Base-by-base conservation (phyloP, 2,113 vertebrate genomes). In the Sinocyclocheilus anshuiensis region DNA sequence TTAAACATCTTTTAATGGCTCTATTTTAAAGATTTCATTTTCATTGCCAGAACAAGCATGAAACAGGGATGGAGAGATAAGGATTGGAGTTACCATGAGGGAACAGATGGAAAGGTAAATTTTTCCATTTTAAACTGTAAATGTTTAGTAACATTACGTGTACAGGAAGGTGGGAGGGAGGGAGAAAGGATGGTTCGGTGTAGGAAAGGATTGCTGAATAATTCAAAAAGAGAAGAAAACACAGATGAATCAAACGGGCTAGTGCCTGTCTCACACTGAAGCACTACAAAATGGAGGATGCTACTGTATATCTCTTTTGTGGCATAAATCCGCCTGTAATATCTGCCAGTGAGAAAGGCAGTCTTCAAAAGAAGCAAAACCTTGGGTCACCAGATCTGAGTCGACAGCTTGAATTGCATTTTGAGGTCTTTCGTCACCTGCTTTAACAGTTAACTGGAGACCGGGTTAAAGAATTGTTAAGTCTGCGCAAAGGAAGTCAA, bases 131-230 rank as follows among this genome's bases (percentile, higher is more conserved):
- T 13, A 24, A 85, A 63, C 20, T 18, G 11, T 82, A 12, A 22
- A 33, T 33, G n/a, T 86, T 42, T 79, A 87, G 86, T 77, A 77
- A 86, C 84, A 81, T 48, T 84, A 77, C 16, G 4, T 39, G 79
- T 77, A 78, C n/a, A 83, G 69, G 20, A 72, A 45, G 39, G 69
- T 13, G 61, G 81, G 65, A 72, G 3, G 39, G 84, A 55, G 50
- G 50, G 50, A 53, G 50, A 6, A 22, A 42, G 39, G 78, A 33
- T 29, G 69, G 85, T 75, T 75, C 7, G 50, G 67, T 48, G n/a
- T 69, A 77, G 8, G 67, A 74, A 67, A 75, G 71, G 57, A 39
- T 81, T 48, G 10, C 57, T 89, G 29, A 91, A 91, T 88, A 84
- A 89, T 90, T 84, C 13, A 86, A 81, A 84, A 29, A 26, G 67